A percentile compares a stretch with the other conserved stretches of the same genome.
Evolutionary conservation across 1,140 invertebrate genomes (phyloP).

Genomic region (Rhagoletis zephyria): DNA sequence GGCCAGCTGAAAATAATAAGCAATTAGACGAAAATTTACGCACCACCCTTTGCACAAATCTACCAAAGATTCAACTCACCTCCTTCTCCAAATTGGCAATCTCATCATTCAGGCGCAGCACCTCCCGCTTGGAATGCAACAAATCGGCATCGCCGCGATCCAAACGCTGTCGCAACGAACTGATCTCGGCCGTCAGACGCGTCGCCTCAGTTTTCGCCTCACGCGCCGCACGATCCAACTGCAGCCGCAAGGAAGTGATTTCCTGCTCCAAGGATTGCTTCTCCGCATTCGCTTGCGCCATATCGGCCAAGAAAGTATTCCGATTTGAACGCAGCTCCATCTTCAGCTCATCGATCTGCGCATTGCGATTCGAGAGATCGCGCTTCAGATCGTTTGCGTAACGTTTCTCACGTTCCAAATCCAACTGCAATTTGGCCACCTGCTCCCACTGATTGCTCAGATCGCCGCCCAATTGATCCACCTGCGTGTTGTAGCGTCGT

Average conservation of each 20-base stretch:
- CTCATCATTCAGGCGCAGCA: slow-evolving; percentile 82
- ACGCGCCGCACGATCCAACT: slow-evolving; percentile 81
- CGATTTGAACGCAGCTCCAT: slow-evolving; percentile 84
- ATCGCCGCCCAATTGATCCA: slow-evolving; percentile 84
- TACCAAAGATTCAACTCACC: slow-evolving; percentile 71
- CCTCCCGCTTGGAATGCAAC: slow-evolving; percentile 83
- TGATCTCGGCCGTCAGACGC: slow-evolving; percentile 82
- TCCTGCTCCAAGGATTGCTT: slow-evolving; percentile 85
- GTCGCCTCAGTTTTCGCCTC: slow-evolving; percentile 83
- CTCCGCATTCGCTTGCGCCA: slow-evolving; percentile 81
- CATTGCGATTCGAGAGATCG: slow-evolving; percentile 81
- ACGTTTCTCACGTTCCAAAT: slow-evolving; percentile 83
- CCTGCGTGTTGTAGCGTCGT: slow-evolving; percentile 80
- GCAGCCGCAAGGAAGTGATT: slow-evolving; percentile 77
- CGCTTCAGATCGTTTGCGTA: slow-evolving; percentile 82
- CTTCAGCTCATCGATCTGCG: slow-evolving; percentile 83
- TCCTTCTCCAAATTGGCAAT: slow-evolving; percentile 85
- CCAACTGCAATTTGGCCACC: slow-evolving; percentile 83
- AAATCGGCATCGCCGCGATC: slow-evolving; percentile 85
- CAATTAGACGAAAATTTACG: slow-evolving; percentile 36
- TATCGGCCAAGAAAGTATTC: slow-evolving; percentile 83
- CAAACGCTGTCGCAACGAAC: slow-evolving; percentile 82
- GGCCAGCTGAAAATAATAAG: slow-evolving; percentile 65
- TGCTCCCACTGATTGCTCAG: slow-evolving; percentile 85
- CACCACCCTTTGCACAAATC: background rate